A percentile compares a stretch with the other conserved stretches of the same genome.
phyloP scores from a whole-genome alignment of 2,888 invertebrate genomes.

The Plagodis dolabraria region DNA sequence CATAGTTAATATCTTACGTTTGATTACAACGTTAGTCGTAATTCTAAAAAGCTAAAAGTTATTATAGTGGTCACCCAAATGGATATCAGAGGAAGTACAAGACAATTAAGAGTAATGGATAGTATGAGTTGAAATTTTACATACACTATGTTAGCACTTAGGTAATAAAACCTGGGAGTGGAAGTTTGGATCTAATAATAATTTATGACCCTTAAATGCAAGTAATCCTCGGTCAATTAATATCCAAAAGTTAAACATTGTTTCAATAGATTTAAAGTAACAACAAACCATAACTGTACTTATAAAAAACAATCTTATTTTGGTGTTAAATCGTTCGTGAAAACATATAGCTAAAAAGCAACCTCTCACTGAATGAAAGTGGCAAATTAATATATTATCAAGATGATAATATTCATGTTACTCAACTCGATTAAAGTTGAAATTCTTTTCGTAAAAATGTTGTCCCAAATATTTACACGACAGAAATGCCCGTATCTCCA shows the following conservation, averaged over 20 bases:
- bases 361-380: conserved; percentile 15
- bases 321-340: conserved; percentile 16
- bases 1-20: no score
- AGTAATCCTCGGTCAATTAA: conserved; percentile 3
- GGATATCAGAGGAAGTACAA: conserved; percentile 29
- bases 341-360: conserved; percentile 17
- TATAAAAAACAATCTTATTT: not conserved
- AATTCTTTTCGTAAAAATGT: conserved; percentile 26
- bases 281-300: no score
- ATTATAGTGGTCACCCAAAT: conserved; percentile 18
- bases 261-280: no score
- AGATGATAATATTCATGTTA: conserved; percentile 32
- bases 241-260: not conserved
- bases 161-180: conserved; percentile 16
- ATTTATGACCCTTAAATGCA: conserved; percentile 24
- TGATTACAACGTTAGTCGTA: not conserved
- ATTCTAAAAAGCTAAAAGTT: conserved; percentile 22
- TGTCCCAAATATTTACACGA: conserved; percentile 21
- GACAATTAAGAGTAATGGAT: conserved; percentile 40
- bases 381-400: conserved; percentile 25
- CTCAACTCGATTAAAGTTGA: conserved; percentile 27
- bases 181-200: conserved; percentile 25
- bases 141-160: conserved; percentile 19
- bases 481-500: conserved; percentile 15
- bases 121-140: conserved; percentile 39